Conservation (phyloP, 2,113 vertebrate genomes). For the Murina feae region DNA sequence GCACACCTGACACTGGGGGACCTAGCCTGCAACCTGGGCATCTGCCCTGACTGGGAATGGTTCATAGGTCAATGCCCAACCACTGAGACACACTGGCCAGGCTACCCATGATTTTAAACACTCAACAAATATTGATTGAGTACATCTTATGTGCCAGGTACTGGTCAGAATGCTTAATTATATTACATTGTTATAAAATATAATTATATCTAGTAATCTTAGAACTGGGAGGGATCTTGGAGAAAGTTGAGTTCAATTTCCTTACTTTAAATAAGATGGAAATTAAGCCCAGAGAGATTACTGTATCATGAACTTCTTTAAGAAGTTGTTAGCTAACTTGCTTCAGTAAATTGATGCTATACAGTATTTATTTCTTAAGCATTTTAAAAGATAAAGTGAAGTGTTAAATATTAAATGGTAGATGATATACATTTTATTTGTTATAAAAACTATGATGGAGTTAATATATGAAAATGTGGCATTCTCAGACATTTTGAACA, state of each 20-base stretch:
- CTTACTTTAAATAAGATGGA: background rate
- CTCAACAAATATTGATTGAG: background rate
- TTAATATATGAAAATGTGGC: background rate
- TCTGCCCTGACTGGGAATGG: too few relatives aligned
- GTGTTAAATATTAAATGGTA: background rate
- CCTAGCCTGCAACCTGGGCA: too few relatives aligned
- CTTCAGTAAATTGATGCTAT: background rate
- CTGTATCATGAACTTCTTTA: background rate
- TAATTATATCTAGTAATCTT: background rate
- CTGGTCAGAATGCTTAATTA: background rate
- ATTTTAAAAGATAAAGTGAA: slow-evolving; percentile 1
- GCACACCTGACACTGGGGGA: too few relatives aligned
- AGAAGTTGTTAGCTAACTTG: background rate
- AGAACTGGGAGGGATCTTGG: background rate
- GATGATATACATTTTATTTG: background rate
- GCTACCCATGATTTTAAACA: background rate
- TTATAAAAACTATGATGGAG: background rate
- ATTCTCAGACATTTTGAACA: background rate
- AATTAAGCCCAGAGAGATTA: background rate
- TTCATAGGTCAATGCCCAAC: too few relatives aligned
- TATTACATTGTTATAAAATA: background rate
- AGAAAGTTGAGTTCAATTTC: background rate
- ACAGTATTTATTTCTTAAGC: background rate
- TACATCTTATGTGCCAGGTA: background rate
- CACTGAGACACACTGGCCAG: too few relatives aligned